A percentile compares a stretch with the other conserved stretches of the same genome.
These are phyloP conservation scores for Calyptommatus sinebrachiatus DNA, from an alignment of 2,113 vertebrate species.

Conservation along the genomic window DNA sequence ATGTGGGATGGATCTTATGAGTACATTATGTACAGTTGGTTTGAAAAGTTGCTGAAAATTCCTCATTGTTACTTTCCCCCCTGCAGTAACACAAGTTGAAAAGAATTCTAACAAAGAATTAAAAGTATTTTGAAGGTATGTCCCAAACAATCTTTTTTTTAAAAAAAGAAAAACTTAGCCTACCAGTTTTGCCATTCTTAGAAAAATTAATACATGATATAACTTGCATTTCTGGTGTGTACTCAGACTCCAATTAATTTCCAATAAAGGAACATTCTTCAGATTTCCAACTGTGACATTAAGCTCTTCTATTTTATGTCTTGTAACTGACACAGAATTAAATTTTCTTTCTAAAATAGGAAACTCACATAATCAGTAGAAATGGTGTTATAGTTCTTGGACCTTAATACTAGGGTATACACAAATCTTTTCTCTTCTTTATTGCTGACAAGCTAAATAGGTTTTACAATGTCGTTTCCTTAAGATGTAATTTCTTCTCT, in stretches of 20 bases:
- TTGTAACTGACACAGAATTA: conserved; percentile 1
- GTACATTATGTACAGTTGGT: not conserved
- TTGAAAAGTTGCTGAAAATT: not conserved
- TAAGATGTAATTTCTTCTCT: not conserved
- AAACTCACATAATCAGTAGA: not conserved
- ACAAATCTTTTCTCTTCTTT: conserved; percentile 3
- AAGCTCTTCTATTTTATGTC: conserved; percentile 2
- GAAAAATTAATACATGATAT: conserved; percentile 1
- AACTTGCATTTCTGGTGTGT: conserved; percentile 1
- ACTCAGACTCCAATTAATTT: conserved; percentile 8
- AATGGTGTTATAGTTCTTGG: not conserved
- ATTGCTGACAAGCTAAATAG: not conserved
- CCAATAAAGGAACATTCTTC: conserved; percentile 6
- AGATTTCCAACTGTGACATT: not conserved
- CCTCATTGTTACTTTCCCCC: not conserved
- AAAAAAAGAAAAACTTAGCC: not conserved
- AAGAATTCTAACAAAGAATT: not conserved
- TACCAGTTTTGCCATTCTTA: not conserved
- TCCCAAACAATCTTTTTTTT: not conserved
- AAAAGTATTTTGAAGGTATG: not conserved
- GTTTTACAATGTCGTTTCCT: not conserved
- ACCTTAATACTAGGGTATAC: not conserved
- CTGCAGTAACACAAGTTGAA: not conserved
- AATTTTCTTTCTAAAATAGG: conserved; percentile 11
- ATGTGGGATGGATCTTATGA: not conserved